Evolutionary conservation across 2,888 invertebrate species (phyloP).

Genomic region (Diabrotica balteata): DNA sequence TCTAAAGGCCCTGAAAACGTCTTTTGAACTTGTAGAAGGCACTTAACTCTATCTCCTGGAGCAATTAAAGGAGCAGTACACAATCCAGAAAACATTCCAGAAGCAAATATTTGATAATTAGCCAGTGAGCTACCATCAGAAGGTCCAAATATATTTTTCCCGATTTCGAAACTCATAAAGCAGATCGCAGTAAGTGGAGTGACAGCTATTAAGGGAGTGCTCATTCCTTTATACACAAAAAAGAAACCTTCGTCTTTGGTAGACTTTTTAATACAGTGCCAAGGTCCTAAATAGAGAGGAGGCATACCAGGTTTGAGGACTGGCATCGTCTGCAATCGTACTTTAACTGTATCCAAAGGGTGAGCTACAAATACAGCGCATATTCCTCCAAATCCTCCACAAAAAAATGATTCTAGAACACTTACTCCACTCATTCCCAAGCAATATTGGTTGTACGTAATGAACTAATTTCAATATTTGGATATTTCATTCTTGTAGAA

Average conservation of each 20-base stretch:
- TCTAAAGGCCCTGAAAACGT: constrained; percentile 20
- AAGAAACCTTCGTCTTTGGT: constrained; percentile 61
- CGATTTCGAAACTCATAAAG: constrained; percentile 69
- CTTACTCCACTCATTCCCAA: constrained; percentile 1
- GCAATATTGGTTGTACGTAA: too few relatives aligned
- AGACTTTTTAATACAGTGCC: constrained; percentile 64
- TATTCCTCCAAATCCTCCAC: constrained; percentile 94
- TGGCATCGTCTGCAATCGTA: constrained; percentile 68
- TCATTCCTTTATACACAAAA: constrained; percentile 63
- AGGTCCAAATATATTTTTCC: constrained; percentile 57
- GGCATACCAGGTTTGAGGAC: constrained; percentile 56
- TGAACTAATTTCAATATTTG: too few relatives aligned
- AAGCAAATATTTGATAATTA: constrained; percentile 49
- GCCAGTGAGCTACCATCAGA: background rate
- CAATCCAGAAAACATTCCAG: constrained; percentile 65
- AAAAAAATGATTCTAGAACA: constrained; percentile 81
- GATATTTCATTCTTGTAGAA: too few relatives aligned
- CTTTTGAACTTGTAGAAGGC: constrained; percentile 43
- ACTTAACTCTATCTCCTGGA: constrained; percentile 70
- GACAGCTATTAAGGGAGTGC: constrained; percentile 68
- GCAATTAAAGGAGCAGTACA: constrained; percentile 67
- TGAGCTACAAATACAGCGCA: constrained; percentile 93
- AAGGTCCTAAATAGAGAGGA: constrained; percentile 62
- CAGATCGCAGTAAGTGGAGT: constrained; percentile 70
- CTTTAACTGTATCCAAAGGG: constrained; percentile 93